Base-by-base conservation (phyloP, 2,113 vertebrate genomes). In the Thamnaconus septentrionalis region DNA sequence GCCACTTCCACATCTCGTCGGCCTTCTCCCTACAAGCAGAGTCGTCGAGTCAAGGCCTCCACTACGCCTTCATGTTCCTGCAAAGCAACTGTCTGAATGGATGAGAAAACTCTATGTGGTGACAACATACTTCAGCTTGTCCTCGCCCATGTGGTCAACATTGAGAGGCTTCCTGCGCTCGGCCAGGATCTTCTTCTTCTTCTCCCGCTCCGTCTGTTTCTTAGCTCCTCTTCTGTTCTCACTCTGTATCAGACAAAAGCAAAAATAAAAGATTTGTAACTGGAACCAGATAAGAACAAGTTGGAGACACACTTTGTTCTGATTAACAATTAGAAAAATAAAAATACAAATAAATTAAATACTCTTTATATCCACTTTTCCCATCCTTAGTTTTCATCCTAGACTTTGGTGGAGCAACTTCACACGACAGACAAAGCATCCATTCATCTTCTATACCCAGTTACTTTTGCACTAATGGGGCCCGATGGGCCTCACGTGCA, bases 121-220 rank as follows among this genome's bases (percentile, higher is more conserved):
- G 41, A 7, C 5, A 42, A 46, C 91, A 4, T 86, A 98, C 97
- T 94, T 97, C 62, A 99, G 90, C 78, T 94, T 97, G 0, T 99
- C 96, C 59, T 98, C 96, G 0, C 76, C 93, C 69, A 99, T 84
- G 66, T 98, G 94, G 61, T 98, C 96, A 0, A 97, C 76, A 57
- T 70, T 94, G 53, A 99, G 88, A 43, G 89, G 80, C 81, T 97
- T 96, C 82, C 89, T 91, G 69, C 97, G 92, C 3, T 99, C 96
- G 0, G 94, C 93, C 79, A 99, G 91, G 74, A 95, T 94, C 92
- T 96, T 98, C 91, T 96, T 99, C 89, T 99, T 98, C 91, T 99
- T 98, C 69, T 98, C 96, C 61, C 96, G 76, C 79, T 99, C 97
- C 0, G 96, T 99, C 84, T 98, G 95, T 78, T 95, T 98, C 91